Evolutionary conservation across 2,888 invertebrate genomes (phyloP).

Genomic region (Syritta pipiens): DNA sequence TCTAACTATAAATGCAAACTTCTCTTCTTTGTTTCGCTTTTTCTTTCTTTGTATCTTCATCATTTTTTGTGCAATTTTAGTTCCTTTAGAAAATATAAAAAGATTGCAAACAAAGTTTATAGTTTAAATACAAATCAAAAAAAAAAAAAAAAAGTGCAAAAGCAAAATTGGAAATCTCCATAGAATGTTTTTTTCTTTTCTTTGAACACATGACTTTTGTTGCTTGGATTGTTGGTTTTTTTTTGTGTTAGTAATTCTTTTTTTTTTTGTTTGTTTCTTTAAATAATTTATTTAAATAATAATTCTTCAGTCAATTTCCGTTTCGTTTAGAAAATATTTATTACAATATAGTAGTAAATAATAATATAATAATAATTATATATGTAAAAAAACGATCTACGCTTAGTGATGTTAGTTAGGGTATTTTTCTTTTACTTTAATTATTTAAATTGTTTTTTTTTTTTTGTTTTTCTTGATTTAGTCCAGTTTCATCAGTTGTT

Average conservation of each 20-base stretch:
- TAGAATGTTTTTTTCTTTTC: slow-evolving; percentile 10
- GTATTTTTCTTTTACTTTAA: slow-evolving; percentile 12
- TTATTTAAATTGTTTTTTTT: slow-evolving; percentile 15
- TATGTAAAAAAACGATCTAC: slow-evolving; percentile 56
- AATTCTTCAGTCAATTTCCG: slow-evolving; percentile 59
- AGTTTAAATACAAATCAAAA: slow-evolving; percentile 16
- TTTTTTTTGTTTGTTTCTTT: slow-evolving; percentile 13
- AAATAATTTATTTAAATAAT: slow-evolving; percentile 50
- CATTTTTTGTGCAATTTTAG: slow-evolving; percentile 42
- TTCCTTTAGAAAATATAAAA: too few species aligned
- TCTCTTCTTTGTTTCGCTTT: slow-evolving; percentile 4
- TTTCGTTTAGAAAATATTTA: slow-evolving; percentile 50
- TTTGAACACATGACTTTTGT: slow-evolving; percentile 62
- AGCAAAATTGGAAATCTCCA: slow-evolving; percentile 32
- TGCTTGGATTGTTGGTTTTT: slow-evolving; percentile 27
- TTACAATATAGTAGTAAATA: slow-evolving; percentile 38
- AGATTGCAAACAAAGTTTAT: too few species aligned
- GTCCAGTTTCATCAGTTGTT: slow-evolving; percentile 48
- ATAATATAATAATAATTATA: slow-evolving; percentile 24
- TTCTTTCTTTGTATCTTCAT: background rate
- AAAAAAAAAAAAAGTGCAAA: too few species aligned
- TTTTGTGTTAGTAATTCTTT: slow-evolving; percentile 19
- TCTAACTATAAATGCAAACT: slow-evolving; percentile 52
- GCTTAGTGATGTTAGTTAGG: slow-evolving; percentile 61
- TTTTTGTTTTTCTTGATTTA: slow-evolving; percentile 7